A percentile compares a stretch with the other conserved stretches of the same genome.
phyloP scores from a whole-genome alignment of 1,140 invertebrate genomes.

The Sitobion miscanthi region DNA sequence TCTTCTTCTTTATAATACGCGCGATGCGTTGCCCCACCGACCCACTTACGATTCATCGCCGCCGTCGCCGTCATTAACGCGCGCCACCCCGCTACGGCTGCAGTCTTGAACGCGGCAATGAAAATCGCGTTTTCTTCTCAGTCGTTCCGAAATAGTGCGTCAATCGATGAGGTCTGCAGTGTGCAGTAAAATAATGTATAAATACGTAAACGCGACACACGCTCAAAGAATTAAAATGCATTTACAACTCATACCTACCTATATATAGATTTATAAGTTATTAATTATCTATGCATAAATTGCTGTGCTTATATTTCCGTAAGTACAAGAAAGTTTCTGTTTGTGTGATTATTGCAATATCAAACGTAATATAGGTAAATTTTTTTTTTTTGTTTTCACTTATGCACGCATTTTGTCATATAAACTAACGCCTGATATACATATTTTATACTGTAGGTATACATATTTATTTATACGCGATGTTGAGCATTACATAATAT shows the following conservation, averaged over 20 bases:
- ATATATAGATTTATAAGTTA: background rate
- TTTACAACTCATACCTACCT: background rate
- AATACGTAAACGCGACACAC: background rate
- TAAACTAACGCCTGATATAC: background rate
- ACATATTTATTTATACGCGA: background rate
- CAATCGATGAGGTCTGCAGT: background rate
- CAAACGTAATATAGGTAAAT: background rate
- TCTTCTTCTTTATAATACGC: background rate
- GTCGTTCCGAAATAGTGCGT: background rate
- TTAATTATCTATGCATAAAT: background rate
- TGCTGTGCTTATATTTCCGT: background rate
- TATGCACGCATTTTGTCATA: background rate
- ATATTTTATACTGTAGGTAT: background rate
- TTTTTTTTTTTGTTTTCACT: background rate
- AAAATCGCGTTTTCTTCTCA: constrained; percentile 8
- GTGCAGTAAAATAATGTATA: background rate
- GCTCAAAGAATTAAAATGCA: background rate
- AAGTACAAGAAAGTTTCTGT: background rate
- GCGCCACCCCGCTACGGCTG: background rate
- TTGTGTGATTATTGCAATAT: background rate
- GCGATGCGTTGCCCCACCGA: constrained; percentile 34
- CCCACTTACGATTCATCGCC: constrained; percentile 36
- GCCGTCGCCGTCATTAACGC: constrained; percentile 45
- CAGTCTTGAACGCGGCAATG: background rate
- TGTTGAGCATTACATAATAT: background rate